Percentiles rank a stretch among this genome's conserved stretches.
Evolutionary conservation across 2,113 vertebrate species (phyloP).

Genomic region (Phainopepla nitens): DNA sequence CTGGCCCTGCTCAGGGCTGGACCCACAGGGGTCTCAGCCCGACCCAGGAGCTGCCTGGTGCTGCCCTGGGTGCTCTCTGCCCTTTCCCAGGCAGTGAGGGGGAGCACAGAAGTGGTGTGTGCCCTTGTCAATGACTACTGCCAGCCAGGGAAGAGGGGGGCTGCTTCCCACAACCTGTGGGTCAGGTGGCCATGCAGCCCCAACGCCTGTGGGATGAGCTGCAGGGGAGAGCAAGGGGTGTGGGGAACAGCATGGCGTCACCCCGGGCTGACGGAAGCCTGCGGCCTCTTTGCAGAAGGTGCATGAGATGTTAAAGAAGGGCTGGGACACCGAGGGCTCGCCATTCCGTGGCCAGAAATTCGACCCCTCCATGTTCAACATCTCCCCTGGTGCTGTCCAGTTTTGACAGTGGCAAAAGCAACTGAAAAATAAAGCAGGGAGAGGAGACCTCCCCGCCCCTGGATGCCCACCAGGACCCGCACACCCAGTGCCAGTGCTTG

Average conservation of each 20-base stretch:
- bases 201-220: fast-evolving
- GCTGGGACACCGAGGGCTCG: slow-evolving; percentile 96
- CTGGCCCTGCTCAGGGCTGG: neutral
- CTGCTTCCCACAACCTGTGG: neutral
- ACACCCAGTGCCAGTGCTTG: neutral
- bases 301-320: slow-evolving; percentile 97
- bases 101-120: neutral
- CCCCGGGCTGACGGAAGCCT: neutral
- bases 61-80: neutral
- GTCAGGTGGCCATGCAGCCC: fast-evolving
- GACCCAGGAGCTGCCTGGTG: fast-evolving
- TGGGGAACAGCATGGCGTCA: fast-evolving
- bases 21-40: fast-evolving
- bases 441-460: neutral
- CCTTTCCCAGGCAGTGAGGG: neutral
- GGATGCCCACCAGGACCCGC: neutral
- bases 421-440: neutral
- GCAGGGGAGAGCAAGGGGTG: neutral
- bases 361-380: slow-evolving; percentile 95
- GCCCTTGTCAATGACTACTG: neutral
- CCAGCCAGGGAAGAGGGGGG: neutral
- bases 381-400: slow-evolving; percentile 91
- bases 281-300: slow-evolving; percentile 81
- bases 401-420: slow-evolving; percentile 74
- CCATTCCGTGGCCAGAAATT: slow-evolving; percentile 93